Percentiles rank a stretch among this genome's conserved stretches.
Evolutionary conservation across 53 echinoderm and acorn worm genomes (phyloP).

Genomic region (Echinarachnius parma): DNA sequence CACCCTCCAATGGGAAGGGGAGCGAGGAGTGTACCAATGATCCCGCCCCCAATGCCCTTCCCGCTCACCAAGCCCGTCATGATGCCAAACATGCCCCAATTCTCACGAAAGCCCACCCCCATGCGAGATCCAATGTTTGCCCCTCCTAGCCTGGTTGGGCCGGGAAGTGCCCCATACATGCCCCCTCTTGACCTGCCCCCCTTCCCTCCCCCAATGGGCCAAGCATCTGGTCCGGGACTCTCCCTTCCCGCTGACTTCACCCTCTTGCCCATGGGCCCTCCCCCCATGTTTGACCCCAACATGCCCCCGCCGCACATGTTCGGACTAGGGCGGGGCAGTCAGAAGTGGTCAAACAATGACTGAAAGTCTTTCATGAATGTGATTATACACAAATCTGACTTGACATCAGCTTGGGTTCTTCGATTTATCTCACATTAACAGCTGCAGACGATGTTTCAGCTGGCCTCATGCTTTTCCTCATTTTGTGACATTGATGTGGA

Average conservation of each 20-base stretch:
- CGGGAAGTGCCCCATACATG: not conserved
- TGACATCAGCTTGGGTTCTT: too few relatives aligned
- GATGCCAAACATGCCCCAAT: conserved; percentile 18
- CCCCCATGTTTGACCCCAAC: conserved; percentile 10
- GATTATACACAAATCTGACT: too few relatives aligned
- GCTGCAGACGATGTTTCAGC: too few relatives aligned
- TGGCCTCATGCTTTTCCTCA: too few relatives aligned
- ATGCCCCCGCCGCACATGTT: conserved; percentile 7
- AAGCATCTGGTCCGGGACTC: conserved; percentile 3
- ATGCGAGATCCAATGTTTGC: not conserved
- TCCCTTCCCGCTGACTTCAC: conserved; percentile 17
- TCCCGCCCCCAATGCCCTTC: too few relatives aligned
- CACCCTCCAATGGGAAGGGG: too few relatives aligned
- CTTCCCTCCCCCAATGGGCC: not conserved
- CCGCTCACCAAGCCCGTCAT: too few relatives aligned
- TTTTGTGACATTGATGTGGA: too few relatives aligned
- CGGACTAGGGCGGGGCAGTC: conserved; percentile 31
- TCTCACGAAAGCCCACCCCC: conserved; percentile 1
- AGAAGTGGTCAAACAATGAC: conserved; percentile 38
- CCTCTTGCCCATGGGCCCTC: not conserved
- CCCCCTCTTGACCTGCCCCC: conserved; percentile 4
- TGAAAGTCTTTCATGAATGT: too few relatives aligned
- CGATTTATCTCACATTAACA: too few relatives aligned
- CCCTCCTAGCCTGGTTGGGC: not conserved
- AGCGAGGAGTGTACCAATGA: too few relatives aligned